Percentiles rank a stretch among this genome's conserved stretches.
These are phyloP conservation scores for Orthosia gracilis DNA, from an alignment of 2,888 invertebrate genomes.

Conservation along the genomic window DNA sequence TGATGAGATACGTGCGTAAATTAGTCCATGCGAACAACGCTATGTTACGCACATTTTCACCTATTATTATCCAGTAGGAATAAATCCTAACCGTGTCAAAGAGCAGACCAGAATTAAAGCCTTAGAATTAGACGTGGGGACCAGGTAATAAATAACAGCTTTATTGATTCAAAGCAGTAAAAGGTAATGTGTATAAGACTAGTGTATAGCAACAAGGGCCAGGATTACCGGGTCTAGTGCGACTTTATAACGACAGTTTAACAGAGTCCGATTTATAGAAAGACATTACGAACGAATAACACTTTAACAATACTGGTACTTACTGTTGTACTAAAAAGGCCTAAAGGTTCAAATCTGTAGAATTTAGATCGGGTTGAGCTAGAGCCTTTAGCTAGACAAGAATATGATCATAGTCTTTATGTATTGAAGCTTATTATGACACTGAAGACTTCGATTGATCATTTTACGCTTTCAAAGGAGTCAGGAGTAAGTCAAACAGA, in stretches of 20 bases:
- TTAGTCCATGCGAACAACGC: conserved; percentile 1
- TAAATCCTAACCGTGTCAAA: conserved; percentile 35
- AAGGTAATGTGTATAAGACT: conserved; percentile 32
- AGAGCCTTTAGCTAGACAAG: conserved; percentile 1
- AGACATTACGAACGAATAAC: conserved; percentile 39
- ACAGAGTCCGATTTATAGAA: conserved; percentile 47
- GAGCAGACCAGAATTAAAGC: conserved; percentile 39
- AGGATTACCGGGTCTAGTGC: conserved; percentile 32
- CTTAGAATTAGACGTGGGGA: conserved; percentile 27
- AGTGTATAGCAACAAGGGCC: conserved; percentile 33
- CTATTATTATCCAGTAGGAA: conserved; percentile 19
- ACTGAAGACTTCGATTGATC: conserved; percentile 3
- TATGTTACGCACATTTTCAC: conserved; percentile 42
- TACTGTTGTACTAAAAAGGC: conserved; percentile 7
- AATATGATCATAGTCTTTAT: not conserved
- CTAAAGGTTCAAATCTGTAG: conserved; percentile 4
- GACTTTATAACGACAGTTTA: conserved; percentile 42
- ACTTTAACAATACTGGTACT: conserved; percentile 33
- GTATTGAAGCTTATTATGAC: not conserved
- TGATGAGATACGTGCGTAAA: conserved; percentile 1
- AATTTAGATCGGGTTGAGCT: conserved; percentile 8
- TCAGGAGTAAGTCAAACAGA: conserved; percentile 5
- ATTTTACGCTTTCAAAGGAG: conserved; percentile 4
- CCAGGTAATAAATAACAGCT: conserved; percentile 38
- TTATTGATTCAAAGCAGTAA: conserved; percentile 53